Evolutionary conservation across 2,113 vertebrate genomes (phyloP).

Genomic region (Elachura formosa): DNA sequence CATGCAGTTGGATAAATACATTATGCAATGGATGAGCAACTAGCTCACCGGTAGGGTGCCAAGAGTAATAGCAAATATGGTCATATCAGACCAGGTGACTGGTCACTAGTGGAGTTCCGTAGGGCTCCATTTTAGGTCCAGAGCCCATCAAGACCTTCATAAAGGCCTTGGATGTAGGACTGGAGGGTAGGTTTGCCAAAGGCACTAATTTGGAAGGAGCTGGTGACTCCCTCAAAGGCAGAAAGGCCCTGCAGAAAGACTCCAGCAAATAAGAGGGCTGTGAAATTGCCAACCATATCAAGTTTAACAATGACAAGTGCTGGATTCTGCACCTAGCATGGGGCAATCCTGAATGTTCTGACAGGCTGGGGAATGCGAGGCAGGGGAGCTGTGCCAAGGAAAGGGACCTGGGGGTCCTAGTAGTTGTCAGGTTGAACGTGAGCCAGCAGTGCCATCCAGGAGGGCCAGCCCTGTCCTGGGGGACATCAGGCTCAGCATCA

Average conservation of each 20-base stretch:
- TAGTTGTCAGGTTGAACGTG: rapidly evolving
- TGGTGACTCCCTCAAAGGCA: not conserved
- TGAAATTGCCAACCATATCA: not conserved
- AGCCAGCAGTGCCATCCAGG: not conserved
- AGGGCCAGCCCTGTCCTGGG: rapidly evolving
- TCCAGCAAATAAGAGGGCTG: not conserved
- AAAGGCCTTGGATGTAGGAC: not conserved
- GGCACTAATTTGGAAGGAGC: not conserved
- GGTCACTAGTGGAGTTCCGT: not conserved
- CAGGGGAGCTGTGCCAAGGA: not conserved
- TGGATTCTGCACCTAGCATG: not conserved
- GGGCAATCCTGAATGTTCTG: rapidly evolving
- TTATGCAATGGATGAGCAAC: not conserved
- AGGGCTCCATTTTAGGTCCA: not conserved
- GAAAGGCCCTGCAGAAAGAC: not conserved
- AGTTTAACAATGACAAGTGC: not conserved
- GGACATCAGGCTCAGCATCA: rapidly evolving
- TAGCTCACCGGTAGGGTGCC: not conserved
- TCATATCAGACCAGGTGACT: not conserved
- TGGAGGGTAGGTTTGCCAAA: not conserved
- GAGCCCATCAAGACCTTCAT: not conserved
- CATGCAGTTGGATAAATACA: not conserved
- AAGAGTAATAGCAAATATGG: not conserved
- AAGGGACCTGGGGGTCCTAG: not conserved
- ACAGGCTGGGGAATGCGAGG: not conserved